A percentile compares a stretch with the other conserved stretches of the same genome.
phyloP scores from a whole-genome alignment of 2,797 vertebrate genomes.

The Parauchenoglanis punctatus region DNA sequence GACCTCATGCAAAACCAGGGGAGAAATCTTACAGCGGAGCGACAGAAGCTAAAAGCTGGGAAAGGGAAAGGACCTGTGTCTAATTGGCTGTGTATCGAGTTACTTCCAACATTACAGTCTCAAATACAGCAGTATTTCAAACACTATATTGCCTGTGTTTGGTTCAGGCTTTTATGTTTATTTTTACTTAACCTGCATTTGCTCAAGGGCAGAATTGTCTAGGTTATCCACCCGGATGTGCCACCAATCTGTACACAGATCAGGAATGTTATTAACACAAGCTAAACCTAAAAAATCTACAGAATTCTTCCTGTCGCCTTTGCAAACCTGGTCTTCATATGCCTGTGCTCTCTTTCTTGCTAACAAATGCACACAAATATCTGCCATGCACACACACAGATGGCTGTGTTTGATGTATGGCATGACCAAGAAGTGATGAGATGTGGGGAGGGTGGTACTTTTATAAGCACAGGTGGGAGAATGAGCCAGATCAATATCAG shows the following conservation, averaged over 20 bases:
- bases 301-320: neutral
- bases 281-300: neutral
- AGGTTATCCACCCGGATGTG: neutral
- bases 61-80: neutral
- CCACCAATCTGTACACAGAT: neutral
- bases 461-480: conserved; percentile 47
- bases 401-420: conserved; percentile 43
- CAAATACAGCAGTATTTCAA: neutral
- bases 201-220: no score
- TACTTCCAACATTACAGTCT: neutral
- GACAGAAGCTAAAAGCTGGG: neutral
- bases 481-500: conserved; percentile 51
- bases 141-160: neutral
- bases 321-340: neutral
- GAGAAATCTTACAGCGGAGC: neutral
- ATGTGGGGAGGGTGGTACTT: conserved; percentile 17
- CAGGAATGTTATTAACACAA: neutral
- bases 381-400: neutral
- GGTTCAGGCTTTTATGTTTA: neutral
- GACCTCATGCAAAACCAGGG: neutral
- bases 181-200: neutral
- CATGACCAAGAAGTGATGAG: conserved; percentile 6
- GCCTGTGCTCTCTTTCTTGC: neutral
- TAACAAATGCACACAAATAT: neutral
- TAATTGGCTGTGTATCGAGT: neutral